Conservation (phyloP, 2,888 invertebrate genomes). For the Drosophila paranaensis region DNA sequence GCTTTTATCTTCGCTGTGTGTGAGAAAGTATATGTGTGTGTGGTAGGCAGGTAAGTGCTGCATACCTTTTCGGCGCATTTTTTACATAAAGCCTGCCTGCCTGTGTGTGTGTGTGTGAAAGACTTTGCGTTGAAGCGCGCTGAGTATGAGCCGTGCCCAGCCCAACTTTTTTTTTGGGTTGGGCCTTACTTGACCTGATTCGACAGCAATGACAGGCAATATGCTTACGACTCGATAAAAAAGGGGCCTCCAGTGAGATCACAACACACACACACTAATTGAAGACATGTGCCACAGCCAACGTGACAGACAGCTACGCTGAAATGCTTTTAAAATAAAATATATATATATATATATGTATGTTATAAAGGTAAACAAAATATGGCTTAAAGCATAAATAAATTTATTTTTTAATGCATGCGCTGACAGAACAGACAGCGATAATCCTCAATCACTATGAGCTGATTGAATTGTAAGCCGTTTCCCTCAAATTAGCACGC, state of each 20-base stretch:
- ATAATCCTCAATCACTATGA: not conserved
- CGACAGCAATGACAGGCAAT: slow-evolving; percentile 46
- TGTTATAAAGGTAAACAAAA: not conserved
- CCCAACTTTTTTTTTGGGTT: slow-evolving; percentile 17
- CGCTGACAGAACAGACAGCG: no score
- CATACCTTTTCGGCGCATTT: slow-evolving; percentile 39
- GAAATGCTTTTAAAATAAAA: slow-evolving; percentile 44
- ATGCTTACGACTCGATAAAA: slow-evolving; percentile 28
- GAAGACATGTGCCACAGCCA: slow-evolving; percentile 37
- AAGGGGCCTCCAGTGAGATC: slow-evolving; percentile 18
- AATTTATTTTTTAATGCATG: not conserved
- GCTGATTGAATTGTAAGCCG: not conserved
- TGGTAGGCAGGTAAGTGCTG: slow-evolving; percentile 19
- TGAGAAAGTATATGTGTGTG: slow-evolving; percentile 1
- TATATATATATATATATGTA: not conserved
- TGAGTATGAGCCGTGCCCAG: slow-evolving; percentile 12
- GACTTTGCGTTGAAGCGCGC: slow-evolving; percentile 29
- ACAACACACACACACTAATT: slow-evolving; percentile 28
- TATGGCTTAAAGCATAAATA: not conserved
- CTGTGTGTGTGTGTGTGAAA: slow-evolving; percentile 22
- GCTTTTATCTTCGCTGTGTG: slow-evolving; percentile 36
- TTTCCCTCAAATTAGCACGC: no score
- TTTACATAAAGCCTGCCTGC: slow-evolving; percentile 20
- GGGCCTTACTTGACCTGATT: slow-evolving; percentile 46
- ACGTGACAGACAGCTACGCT: slow-evolving; percentile 22